Conservation (phyloP, 2,797 vertebrate genomes). For the Ctenosaura bakeri region DNA sequence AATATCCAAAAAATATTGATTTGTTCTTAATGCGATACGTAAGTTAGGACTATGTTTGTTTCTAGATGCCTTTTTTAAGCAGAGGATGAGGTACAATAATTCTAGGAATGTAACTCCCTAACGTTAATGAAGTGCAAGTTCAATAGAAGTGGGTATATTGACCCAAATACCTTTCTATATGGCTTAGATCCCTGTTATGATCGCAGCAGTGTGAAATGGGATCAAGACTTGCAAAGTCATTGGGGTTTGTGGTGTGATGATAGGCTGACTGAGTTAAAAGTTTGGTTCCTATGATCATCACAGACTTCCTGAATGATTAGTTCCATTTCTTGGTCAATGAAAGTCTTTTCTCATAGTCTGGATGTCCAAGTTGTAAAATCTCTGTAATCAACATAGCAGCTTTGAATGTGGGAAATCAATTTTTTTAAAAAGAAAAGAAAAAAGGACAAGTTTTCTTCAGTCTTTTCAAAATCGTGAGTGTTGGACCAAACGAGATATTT, state of each 20-base stretch:
- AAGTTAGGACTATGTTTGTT: neutral
- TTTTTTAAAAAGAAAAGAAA: no score
- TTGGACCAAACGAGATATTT: neutral
- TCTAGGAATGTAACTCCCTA: neutral
- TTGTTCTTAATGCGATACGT: neutral
- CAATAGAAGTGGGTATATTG: neutral
- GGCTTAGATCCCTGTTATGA: constrained; percentile 26
- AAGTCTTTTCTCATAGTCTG: constrained; percentile 29
- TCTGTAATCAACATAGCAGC: neutral
- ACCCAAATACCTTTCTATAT: neutral
- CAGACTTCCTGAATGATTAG: neutral
- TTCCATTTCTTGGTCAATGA: constrained; percentile 14
- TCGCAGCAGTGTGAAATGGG: constrained; percentile 2
- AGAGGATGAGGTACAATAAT: neutral
- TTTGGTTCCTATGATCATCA: neutral
- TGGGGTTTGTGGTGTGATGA: neutral
- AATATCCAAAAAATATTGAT: neutral
- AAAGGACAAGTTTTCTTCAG: no score
- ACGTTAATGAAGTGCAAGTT: neutral
- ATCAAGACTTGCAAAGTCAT: neutral
- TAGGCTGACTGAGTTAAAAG: neutral
- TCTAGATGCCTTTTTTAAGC: neutral
- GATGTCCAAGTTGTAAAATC: constrained; percentile 15
- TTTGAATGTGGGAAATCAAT: neutral
- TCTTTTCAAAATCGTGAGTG: neutral